Percentiles rank a stretch among this genome's conserved stretches.
Evolutionary conservation across 2,888 invertebrate genomes (phyloP).

Genomic region (Leptinotarsa haldemani): DNA sequence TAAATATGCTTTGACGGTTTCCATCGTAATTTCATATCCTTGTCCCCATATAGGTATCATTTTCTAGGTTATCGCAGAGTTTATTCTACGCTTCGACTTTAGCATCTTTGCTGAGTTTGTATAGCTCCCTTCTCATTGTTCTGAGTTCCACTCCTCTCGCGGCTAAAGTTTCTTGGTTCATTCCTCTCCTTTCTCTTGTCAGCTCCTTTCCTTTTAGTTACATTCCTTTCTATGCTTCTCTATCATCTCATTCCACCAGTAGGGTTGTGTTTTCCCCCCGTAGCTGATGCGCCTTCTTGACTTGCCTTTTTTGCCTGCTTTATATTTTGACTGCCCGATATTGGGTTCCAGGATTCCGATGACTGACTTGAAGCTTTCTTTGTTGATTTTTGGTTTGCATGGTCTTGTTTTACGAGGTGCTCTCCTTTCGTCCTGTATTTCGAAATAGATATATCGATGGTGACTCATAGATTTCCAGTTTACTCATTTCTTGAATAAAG

Average conservation of each 20-base stretch:
- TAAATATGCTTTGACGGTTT: slow-evolving; percentile 1
- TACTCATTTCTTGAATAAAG: no score
- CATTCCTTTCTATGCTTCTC: background rate
- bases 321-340: background rate
- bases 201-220: background rate
- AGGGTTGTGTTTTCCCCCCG: background rate
- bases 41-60: slow-evolving; percentile 25
- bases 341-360: background rate
- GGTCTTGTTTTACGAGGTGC: background rate
- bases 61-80: background rate
- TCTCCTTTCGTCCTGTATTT: background rate
- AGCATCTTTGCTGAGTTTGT: background rate
- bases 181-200: no score
- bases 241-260: background rate
- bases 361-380: background rate
- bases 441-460: background rate
- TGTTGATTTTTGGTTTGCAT: background rate
- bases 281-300: background rate
- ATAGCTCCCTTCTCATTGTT: no score
- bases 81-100: background rate
- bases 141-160: no score
- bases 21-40: slow-evolving; percentile 30
- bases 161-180: no score
- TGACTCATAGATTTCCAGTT: background rate
- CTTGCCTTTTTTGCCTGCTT: background rate